Evolutionary conservation across 1,140 invertebrate species (phyloP).

Genomic region (Drosophila arizonae): DNA sequence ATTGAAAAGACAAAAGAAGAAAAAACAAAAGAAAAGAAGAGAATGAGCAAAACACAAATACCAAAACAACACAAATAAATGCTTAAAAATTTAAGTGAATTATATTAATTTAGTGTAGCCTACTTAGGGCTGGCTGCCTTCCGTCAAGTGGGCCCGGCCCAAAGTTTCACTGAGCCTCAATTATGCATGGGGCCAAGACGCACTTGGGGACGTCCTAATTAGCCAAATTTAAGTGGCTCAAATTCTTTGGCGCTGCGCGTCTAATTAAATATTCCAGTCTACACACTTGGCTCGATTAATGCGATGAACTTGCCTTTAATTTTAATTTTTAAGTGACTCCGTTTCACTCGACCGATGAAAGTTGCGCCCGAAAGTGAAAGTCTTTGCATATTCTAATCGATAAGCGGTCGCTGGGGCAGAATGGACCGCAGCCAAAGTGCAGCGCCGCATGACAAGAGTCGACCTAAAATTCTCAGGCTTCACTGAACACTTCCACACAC

Average conservation of each 20-base stretch:
- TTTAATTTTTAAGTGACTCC: constrained; percentile 63
- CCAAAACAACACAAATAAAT: constrained; percentile 7
- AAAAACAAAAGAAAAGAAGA: constrained; percentile 38
- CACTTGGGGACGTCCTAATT: constrained; percentile 68
- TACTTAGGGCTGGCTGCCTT: background rate
- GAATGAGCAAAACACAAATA: constrained; percentile 39
- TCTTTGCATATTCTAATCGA: constrained; percentile 48
- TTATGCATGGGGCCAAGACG: constrained; percentile 57
- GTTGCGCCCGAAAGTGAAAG: constrained; percentile 63
- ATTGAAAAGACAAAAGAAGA: constrained; percentile 55
- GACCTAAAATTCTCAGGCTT: background rate
- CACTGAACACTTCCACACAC: background rate
- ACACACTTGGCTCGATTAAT: constrained; percentile 53
- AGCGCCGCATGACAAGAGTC: background rate
- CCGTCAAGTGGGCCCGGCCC: background rate
- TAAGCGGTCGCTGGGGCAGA: constrained; percentile 10
- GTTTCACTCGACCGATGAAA: constrained; percentile 71
- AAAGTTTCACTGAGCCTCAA: constrained; percentile 57
- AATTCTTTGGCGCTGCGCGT: constrained; percentile 35
- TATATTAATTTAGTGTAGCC: constrained; percentile 11
- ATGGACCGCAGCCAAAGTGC: background rate
- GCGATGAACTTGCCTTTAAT: constrained; percentile 63
- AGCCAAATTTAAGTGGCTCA: constrained; percentile 60
- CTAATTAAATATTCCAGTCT: constrained; percentile 71
- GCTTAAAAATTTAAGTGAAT: constrained; percentile 8